Evolutionary conservation across 2,113 vertebrate species (phyloP).

Genomic region (Syngnathoides biaculeatus): DNA sequence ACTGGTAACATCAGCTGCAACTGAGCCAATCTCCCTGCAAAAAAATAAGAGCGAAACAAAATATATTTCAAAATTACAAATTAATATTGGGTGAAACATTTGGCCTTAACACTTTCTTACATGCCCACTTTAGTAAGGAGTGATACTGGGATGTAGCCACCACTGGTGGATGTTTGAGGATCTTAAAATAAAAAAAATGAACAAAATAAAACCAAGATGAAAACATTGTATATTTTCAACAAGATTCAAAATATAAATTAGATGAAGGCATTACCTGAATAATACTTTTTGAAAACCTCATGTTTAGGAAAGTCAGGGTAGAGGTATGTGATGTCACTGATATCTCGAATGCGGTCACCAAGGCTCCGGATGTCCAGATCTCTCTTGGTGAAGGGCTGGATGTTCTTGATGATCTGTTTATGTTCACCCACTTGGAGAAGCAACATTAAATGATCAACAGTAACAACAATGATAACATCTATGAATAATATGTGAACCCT

Average conservation of each 20-base stretch:
- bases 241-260: not conserved
- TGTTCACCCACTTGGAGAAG: not conserved
- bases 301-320: conserved; percentile 82
- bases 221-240: not conserved
- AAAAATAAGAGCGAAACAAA: conserved; percentile 2
- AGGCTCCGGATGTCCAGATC: conserved; percentile 88
- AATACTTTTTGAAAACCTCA: conserved; percentile 84
- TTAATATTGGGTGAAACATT: not conserved
- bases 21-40: conserved; percentile 36
- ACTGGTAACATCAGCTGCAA: not conserved
- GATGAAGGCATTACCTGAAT: conserved; percentile 74
- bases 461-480: not conserved
- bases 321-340: conserved; percentile 79
- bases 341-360: conserved; percentile 87
- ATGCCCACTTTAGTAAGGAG: conserved; percentile 59
- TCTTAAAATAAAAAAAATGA: conserved; percentile 24
- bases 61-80: not conserved
- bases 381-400: conserved; percentile 91
- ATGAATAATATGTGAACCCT: not conserved
- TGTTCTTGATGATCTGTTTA: conserved; percentile 86
- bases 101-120: conserved; percentile 42
- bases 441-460: not conserved
- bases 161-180: not conserved
- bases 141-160: conserved; percentile 59
- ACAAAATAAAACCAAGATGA: not conserved